phyloP scores from a whole-genome alignment of 2,797 vertebrate genomes.

The Sorex maritimensis region DNA sequence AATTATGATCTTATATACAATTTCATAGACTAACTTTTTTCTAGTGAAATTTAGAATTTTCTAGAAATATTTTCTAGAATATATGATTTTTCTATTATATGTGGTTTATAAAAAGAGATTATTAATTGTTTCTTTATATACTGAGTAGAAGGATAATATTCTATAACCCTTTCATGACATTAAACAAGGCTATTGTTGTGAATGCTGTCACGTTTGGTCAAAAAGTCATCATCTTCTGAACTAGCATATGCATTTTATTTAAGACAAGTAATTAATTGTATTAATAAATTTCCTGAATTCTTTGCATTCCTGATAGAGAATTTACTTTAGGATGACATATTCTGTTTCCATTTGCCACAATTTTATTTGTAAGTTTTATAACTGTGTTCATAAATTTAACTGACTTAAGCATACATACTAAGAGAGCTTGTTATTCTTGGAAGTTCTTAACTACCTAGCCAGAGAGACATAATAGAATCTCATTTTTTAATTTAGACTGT shows the following conservation, averaged over 20 bases:
- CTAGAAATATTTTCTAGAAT: not conserved
- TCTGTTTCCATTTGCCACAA: not conserved
- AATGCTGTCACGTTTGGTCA: slow-evolving; percentile 42
- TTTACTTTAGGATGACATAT: not conserved
- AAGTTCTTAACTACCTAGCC: not conserved
- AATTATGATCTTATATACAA: slow-evolving; percentile 44
- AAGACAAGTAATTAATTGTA: not conserved
- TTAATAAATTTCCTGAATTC: slow-evolving; percentile 44
- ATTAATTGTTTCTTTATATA: slow-evolving; percentile 30
- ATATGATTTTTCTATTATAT: not conserved
- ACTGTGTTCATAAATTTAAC: slow-evolving; percentile 11
- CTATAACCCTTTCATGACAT: slow-evolving; percentile 6
- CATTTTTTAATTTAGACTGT: not conserved
- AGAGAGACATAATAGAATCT: not conserved
- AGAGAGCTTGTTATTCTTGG: not conserved
- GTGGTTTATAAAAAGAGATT: slow-evolving; percentile 32
- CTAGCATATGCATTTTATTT: slow-evolving; percentile 41
- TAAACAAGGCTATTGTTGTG: slow-evolving; percentile 27
- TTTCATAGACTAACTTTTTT: slow-evolving; percentile 47
- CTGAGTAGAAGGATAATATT: not conserved
- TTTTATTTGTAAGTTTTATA: slow-evolving; percentile 49
- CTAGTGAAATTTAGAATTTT: slow-evolving; percentile 63
- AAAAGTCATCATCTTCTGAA: not conserved
- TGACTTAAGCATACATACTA: not conserved
- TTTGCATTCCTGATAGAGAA: not conserved